These are phyloP conservation scores for Pseudococcus jackbeardsleyi DNA, from an alignment of 2,888 invertebrate genomes.

Conservation along the genomic window DNA sequence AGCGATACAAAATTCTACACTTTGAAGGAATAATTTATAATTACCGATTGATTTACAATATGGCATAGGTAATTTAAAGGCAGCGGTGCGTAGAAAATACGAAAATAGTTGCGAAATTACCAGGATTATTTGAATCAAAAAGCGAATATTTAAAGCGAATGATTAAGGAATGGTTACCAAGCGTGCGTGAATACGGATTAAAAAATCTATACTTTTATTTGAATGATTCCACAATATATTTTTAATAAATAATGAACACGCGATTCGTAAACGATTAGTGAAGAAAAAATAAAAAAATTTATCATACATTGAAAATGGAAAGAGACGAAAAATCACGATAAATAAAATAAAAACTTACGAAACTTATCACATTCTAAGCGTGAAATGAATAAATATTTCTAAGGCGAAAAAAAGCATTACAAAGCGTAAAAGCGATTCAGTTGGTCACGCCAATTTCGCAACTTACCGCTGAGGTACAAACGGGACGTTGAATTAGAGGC, in stretches of 20 bases:
- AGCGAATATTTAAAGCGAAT: conserved; percentile 1
- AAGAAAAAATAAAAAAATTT: not conserved
- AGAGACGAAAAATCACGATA: not conserved
- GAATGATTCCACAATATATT: not conserved
- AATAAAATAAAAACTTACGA: not conserved
- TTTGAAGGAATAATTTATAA: not conserved
- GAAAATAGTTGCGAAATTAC: not conserved
- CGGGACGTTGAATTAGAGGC: conserved; percentile 1
- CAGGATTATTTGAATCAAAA: not conserved
- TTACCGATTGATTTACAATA: not conserved
- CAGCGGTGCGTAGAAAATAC: not conserved
- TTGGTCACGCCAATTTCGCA: not conserved
- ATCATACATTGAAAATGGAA: not conserved
- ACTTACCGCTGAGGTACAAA: conserved; percentile 41
- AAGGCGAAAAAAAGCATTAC: not conserved
- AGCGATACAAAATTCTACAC: not conserved
- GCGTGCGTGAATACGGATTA: not conserved
- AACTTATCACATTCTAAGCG: not conserved
- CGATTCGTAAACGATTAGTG: not conserved
- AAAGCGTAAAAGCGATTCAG: conserved; percentile 7
- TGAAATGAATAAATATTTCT: not conserved
- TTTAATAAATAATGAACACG: not conserved
- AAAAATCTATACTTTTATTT: not conserved
- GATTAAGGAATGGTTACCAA: not conserved
- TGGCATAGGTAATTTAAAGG: not conserved